Base-by-base conservation (phyloP, 2,888 invertebrate genomes). In the Mythimna albipuncta region DNA sequence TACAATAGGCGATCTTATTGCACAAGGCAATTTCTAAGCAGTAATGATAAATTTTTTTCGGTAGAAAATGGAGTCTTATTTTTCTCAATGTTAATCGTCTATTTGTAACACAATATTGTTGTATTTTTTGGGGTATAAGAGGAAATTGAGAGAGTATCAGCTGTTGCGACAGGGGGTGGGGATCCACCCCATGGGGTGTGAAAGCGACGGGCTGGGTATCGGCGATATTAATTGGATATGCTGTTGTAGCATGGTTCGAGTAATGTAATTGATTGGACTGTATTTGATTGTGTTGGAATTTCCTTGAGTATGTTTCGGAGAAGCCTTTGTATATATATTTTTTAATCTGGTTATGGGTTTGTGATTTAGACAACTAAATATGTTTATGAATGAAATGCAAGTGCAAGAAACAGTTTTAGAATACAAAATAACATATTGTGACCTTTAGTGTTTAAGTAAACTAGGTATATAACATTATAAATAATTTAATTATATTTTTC, bases 131-230 rank as follows among this genome's bases (percentile, higher is more conserved):
- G 62, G 61, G 26, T n/a, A 9, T 5, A 58, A 58, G 55, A 54
- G 69, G 66, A 79, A 64, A 70, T 79, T 64, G 69, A 55, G 64
- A 66, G 44, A 16, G 69, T 52, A 61, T 74, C 69, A 74, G 79
- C 74, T 78, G 79, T 67, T 65, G 11, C 16, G 0, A 50, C 2
- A 6, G n/a, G 69, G 75, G 75, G 54, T 9, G 10, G 44, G 52
- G 58, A 7, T 9, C 9, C 2, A 41, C 35, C 58, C 58, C 58
- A 10, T 5, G 57, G 64, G 77, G 64, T 67, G 77, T 52, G 41
- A 76, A 77, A 16, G 11, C 62, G 59, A 21, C 44, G 21, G 16
- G 6, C 32, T 64, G 26, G 57, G 26, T 32, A 63, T 47, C 13
- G 52, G 2, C 21, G 26, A 26, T 44, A 57, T 21, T 69, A 69